These are phyloP conservation scores for Notospermus geniculatus DNA, from an alignment of 1,140 invertebrate genomes.

Conservation along the genomic window DNA sequence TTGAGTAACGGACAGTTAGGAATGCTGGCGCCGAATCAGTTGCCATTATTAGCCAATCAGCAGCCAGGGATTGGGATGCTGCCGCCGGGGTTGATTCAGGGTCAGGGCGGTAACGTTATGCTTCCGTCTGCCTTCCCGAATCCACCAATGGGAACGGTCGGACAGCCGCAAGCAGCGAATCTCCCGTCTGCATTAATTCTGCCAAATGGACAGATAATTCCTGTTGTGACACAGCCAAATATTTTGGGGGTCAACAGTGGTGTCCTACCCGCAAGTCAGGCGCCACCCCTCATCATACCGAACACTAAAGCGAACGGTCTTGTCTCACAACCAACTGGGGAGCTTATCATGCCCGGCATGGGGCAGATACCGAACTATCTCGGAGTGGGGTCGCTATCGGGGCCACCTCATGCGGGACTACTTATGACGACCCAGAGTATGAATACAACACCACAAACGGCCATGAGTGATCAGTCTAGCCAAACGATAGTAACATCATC, in stretches of 20 bases:
- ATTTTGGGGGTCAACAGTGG: slow-evolving; percentile 22
- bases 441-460: slow-evolving; percentile 25
- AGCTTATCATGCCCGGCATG: no score
- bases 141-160: slow-evolving; percentile 32
- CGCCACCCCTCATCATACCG: not conserved
- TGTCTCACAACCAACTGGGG: no score
- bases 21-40: not conserved
- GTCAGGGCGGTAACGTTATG: not conserved
- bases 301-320: no score
- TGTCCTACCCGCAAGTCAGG: not conserved
- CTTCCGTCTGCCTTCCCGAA: slow-evolving; percentile 27
- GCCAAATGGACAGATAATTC: slow-evolving; percentile 56
- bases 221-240: slow-evolving; percentile 55
- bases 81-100: not conserved
- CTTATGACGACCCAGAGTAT: slow-evolving; percentile 33
- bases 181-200: slow-evolving; percentile 54
- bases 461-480: slow-evolving; percentile 27
- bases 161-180: slow-evolving; percentile 37
- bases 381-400: no score
- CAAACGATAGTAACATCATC: no score
- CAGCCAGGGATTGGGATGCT: not conserved
- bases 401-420: slow-evolving; percentile 18
- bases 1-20: slow-evolving; percentile 16
- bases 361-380: no score
- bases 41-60: slow-evolving; percentile 6